Base-by-base conservation (phyloP, 2,888 invertebrate species). In the Drosophila helvetica region DNA sequence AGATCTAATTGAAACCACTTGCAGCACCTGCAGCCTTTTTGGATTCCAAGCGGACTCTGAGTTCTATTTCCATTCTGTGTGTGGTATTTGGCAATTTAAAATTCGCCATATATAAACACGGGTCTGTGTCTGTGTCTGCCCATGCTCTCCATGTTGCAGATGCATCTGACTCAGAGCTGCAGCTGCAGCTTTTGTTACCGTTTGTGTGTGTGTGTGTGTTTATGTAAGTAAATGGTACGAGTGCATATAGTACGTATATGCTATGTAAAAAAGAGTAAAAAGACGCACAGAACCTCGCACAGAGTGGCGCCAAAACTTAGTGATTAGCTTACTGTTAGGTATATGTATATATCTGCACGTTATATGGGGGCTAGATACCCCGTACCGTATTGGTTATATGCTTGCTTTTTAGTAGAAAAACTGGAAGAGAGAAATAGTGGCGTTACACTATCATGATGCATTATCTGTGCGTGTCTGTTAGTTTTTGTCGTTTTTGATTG, bases 181-280 rank as follows among this genome's bases (percentile, higher is more conserved):
- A 47, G 46, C 33, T 33, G 5, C 12, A 33, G 15, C 15, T 33
- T 17, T 50, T 43, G 38, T 25, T 33, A 6, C 33, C 33, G 51
- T 47, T 42, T 56, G 57, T 46, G 46, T 15, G 45, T 51, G 10
- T 61, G 59, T 59, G 15, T 52, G 56, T 47, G 25, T 61, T 43
- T 45, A 54, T 51, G 56, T 57, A 63, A 22, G 57, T 62, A 63
- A 45, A 56, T 48, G 45, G 38, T 56, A 56, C 30, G 18, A 10
- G 19, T 47, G 38, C 30, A 57, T 30, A 8, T 8, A 33, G 27
- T 8, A 33, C 33, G 5, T 46, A 55, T 54, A 48, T 72, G 45
- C 51, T 77, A 68, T 78, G 71, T 77, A 78, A 80, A 77, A 77
- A 77, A 78, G 78, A 78, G 72, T 80, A 78, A 80, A 69, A 83